These are phyloP conservation scores for Acronicta leporina DNA, from an alignment of 2,888 invertebrate genomes.

Conservation along the genomic window DNA sequence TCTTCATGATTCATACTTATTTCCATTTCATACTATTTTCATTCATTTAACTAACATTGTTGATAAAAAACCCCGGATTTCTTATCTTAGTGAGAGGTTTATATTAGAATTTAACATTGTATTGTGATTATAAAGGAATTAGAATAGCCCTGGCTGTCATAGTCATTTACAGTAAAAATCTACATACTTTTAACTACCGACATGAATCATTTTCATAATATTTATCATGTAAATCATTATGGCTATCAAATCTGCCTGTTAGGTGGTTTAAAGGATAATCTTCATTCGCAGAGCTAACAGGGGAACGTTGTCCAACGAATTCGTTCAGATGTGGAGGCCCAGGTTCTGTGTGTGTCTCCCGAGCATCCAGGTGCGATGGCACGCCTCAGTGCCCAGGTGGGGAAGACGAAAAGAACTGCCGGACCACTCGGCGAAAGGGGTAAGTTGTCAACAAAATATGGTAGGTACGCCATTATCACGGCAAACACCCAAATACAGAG, in stretches of 20 bases:
- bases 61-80: too few species aligned
- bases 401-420: slow-evolving; percentile 92
- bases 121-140: too few species aligned
- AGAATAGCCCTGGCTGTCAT: too few species aligned
- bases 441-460: slow-evolving; percentile 50
- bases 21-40: slow-evolving; percentile 26
- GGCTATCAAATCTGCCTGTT: neutral
- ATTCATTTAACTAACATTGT: neutral
- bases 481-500: too few species aligned
- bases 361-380: slow-evolving; percentile 95
- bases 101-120: too few species aligned
- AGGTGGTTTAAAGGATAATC: neutral
- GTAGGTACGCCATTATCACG: too few species aligned
- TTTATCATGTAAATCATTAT: neutral
- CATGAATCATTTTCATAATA: too few species aligned
- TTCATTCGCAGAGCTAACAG: slow-evolving; percentile 71
- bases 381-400: slow-evolving; percentile 93
- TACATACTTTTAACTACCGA: too few species aligned
- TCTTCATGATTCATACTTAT: slow-evolving; percentile 31
- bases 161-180: too few species aligned
- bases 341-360: slow-evolving; percentile 92
- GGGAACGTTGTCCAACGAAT: slow-evolving; percentile 91
- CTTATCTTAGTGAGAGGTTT: too few species aligned
- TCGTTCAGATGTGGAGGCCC: slow-evolving; percentile 92
- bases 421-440: slow-evolving; percentile 88